These are phyloP conservation scores for Pterostichus niger DNA, from an alignment of 2,888 invertebrate genomes.

Conservation along the genomic window DNA sequence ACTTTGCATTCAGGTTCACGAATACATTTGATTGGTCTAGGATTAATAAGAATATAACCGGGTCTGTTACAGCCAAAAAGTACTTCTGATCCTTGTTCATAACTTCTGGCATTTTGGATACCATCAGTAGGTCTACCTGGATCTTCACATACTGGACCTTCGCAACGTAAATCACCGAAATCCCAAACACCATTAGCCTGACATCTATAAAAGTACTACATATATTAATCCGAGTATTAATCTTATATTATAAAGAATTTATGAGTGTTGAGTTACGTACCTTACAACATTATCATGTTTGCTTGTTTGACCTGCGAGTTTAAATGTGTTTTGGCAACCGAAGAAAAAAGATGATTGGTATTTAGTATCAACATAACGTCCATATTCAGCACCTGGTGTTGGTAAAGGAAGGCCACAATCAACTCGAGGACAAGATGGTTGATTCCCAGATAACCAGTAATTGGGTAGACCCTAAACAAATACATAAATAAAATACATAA, in stretches of 20 bases:
- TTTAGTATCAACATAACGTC: constrained; percentile 91
- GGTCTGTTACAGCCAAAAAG: constrained; percentile 93
- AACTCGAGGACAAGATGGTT: constrained; percentile 91
- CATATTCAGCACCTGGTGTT: constrained; percentile 96
- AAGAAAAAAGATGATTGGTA: constrained; percentile 97
- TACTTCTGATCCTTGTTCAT: constrained; percentile 94
- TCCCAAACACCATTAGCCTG: constrained; percentile 97
- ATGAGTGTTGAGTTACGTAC: constrained; percentile 66
- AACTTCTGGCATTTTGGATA: constrained; percentile 89
- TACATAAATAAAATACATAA: constrained; percentile 13
- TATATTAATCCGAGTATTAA: neutral
- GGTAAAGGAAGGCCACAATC: constrained; percentile 96
- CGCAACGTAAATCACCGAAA: constrained; percentile 96
- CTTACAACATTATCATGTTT: constrained; percentile 94
- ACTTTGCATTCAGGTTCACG: constrained; percentile 96
- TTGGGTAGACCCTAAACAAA: constrained; percentile 86
- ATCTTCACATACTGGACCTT: constrained; percentile 98
- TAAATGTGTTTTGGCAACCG: constrained; percentile 97
- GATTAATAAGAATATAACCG: constrained; percentile 95
- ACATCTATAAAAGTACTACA: constrained; percentile 80
- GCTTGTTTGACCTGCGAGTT: constrained; percentile 94
- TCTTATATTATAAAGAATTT: constrained; percentile 20
- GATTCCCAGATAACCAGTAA: constrained; percentile 93
- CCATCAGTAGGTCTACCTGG: constrained; percentile 97
- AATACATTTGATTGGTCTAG: constrained; percentile 93